These are phyloP conservation scores for Drosophila bocqueti DNA, from an alignment of 1,140 invertebrate genomes.

Conservation along the genomic window DNA sequence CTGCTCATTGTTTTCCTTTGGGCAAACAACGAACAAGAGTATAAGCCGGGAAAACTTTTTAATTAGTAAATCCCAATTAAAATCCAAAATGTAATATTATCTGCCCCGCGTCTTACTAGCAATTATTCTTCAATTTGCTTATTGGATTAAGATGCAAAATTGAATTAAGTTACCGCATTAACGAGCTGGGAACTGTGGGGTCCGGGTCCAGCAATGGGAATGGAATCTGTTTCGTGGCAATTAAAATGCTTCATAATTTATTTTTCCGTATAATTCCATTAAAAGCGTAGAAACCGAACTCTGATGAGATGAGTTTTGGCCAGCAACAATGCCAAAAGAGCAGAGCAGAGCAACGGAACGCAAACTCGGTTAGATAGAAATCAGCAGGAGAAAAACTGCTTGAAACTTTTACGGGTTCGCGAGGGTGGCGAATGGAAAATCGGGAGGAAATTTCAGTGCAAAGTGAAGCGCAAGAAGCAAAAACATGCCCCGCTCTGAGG, in stretches of 20 bases:
- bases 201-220: background rate
- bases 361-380: conserved; percentile 42
- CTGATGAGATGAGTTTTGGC: conserved; percentile 39
- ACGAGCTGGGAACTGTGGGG: conserved; percentile 33
- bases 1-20: conserved; percentile 39
- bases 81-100: conserved; percentile 74
- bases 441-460: conserved; percentile 45
- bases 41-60: conserved; percentile 60
- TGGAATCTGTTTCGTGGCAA: conserved; percentile 56
- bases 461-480: conserved; percentile 71
- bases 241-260: conserved; percentile 61
- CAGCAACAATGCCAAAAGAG: conserved; percentile 32
- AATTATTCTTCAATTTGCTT: conserved; percentile 78
- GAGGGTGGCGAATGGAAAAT: conserved; percentile 38
- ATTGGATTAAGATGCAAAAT: conserved; percentile 77
- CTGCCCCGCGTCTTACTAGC: conserved; percentile 21
- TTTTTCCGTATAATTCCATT: conserved; percentile 68
- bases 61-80: conserved; percentile 80
- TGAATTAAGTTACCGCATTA: conserved; percentile 78
- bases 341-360: conserved; percentile 6
- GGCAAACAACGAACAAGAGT: conserved; percentile 13
- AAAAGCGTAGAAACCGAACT: conserved; percentile 25
- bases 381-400: conserved; percentile 50
- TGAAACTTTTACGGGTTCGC: conserved; percentile 42
- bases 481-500: conserved; percentile 44